phyloP scores from a whole-genome alignment of 1,140 invertebrate genomes.

The Tenebrio molitor region DNA sequence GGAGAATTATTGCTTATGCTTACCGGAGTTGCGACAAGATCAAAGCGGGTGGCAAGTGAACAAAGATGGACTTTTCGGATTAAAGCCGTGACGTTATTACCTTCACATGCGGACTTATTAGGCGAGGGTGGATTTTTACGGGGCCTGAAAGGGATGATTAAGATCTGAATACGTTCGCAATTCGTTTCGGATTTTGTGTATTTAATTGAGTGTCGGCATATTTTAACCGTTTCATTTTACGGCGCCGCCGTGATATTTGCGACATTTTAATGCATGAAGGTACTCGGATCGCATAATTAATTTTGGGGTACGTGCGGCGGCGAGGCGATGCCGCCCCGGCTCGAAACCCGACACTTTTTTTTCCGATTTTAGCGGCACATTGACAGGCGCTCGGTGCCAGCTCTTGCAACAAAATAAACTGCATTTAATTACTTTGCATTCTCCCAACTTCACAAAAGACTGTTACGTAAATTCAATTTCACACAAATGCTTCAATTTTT shows the following conservation, averaged over 20 bases:
- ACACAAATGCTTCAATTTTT: too few relatives aligned
- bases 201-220: slow-evolving; percentile 15
- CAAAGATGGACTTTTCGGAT: slow-evolving; percentile 37
- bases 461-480: too few relatives aligned
- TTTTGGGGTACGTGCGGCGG: slow-evolving; percentile 12
- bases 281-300: slow-evolving; percentile 22
- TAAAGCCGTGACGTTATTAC: slow-evolving; percentile 15
- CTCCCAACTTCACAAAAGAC: too few relatives aligned
- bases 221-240: slow-evolving; percentile 2
- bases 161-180: slow-evolving; percentile 4
- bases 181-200: neutral
- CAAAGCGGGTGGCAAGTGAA: slow-evolving; percentile 28
- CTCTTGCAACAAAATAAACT: too few relatives aligned
- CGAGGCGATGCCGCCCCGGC: too few relatives aligned
- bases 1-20: neutral
- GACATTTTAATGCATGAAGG: slow-evolving; percentile 20
- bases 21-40: neutral
- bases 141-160: slow-evolving; percentile 9
- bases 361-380: too few relatives aligned
- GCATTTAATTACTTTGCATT: too few relatives aligned
- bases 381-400: too few relatives aligned
- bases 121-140: neutral
- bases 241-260: neutral
- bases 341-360: too few relatives aligned
- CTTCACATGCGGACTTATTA: slow-evolving; percentile 27